Percentiles rank a stretch among this genome's conserved stretches.
These are phyloP conservation scores for Tachina lurida DNA, from an alignment of 2,888 invertebrate species.

Conservation along the genomic window DNA sequence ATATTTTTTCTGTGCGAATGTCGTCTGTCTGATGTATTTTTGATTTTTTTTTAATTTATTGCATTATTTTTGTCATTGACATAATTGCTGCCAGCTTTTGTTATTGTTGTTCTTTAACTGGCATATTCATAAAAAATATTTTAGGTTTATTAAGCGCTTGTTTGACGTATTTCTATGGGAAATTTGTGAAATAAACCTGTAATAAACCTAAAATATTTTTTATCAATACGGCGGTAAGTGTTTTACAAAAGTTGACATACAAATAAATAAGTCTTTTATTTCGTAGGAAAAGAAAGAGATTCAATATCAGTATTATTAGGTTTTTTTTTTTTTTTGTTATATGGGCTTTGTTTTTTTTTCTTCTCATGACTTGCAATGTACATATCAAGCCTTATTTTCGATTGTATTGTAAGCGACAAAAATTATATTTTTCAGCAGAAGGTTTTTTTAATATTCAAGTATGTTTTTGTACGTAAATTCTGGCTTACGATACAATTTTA, in stretches of 20 bases:
- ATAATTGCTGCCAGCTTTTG: conserved; percentile 34
- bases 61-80: conserved; percentile 51
- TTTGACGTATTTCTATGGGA: too few relatives aligned
- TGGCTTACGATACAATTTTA: too few relatives aligned
- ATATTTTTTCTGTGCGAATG: not conserved
- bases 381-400: too few relatives aligned
- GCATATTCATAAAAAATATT: too few relatives aligned
- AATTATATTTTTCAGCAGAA: too few relatives aligned
- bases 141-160: too few relatives aligned
- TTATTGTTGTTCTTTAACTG: conserved; percentile 15
- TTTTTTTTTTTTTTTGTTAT: not conserved
- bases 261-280: conserved; percentile 15
- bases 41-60: conserved; percentile 24
- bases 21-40: not conserved
- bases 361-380: not conserved
- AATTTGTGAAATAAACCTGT: too few relatives aligned
- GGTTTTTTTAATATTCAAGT: too few relatives aligned
- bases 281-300: conserved; percentile 25
- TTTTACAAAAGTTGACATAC: conserved; percentile 16
- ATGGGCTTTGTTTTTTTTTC: not conserved
- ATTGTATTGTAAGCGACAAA: too few relatives aligned
- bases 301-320: conserved; percentile 55
- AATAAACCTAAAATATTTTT: too few relatives aligned
- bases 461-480: too few relatives aligned
- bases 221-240: too few relatives aligned